Percentiles rank a stretch among this genome's conserved stretches.
phyloP scores from a whole-genome alignment of 2,797 vertebrate species.

The Amphiprion clarkii region DNA sequence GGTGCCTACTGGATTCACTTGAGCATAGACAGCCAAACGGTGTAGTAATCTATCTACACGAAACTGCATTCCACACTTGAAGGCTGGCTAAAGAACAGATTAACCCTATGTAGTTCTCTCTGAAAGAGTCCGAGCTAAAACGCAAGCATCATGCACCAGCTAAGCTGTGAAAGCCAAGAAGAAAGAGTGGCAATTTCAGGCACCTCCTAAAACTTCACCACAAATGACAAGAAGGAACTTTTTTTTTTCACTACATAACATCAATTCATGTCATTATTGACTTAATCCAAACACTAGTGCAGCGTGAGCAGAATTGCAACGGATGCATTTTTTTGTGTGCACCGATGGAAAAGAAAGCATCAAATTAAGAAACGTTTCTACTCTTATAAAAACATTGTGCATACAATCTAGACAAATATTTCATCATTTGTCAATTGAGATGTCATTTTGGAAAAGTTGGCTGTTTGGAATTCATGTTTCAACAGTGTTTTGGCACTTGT shows the following conservation, averaged over 20 bases:
- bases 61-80: constrained; percentile 61
- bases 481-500: constrained; percentile 67
- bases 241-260: constrained; percentile 44
- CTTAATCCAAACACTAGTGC: constrained; percentile 58
- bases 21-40: constrained; percentile 60
- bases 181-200: constrained; percentile 58
- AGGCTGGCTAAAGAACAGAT: constrained; percentile 59
- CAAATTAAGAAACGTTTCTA: constrained; percentile 29
- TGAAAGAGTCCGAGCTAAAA: constrained; percentile 69
- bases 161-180: constrained; percentile 62
- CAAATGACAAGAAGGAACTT: constrained; percentile 45
- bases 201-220: constrained; percentile 67
- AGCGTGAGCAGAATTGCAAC: constrained; percentile 44
- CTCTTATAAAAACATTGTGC: constrained; percentile 37
- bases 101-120: constrained; percentile 55
- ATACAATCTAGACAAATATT: constrained; percentile 23
- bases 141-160: constrained; percentile 78
- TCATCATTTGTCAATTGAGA: constrained; percentile 6
- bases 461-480: constrained; percentile 21
- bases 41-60: constrained; percentile 55
- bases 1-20: constrained; percentile 51
- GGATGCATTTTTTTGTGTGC: constrained; percentile 27
- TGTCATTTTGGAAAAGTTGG: constrained; percentile 27
- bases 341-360: constrained; percentile 31
- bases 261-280: constrained; percentile 45